Evolutionary conservation across 2,797 vertebrate species (phyloP).

Genomic region (Sebastes cheni): DNA sequence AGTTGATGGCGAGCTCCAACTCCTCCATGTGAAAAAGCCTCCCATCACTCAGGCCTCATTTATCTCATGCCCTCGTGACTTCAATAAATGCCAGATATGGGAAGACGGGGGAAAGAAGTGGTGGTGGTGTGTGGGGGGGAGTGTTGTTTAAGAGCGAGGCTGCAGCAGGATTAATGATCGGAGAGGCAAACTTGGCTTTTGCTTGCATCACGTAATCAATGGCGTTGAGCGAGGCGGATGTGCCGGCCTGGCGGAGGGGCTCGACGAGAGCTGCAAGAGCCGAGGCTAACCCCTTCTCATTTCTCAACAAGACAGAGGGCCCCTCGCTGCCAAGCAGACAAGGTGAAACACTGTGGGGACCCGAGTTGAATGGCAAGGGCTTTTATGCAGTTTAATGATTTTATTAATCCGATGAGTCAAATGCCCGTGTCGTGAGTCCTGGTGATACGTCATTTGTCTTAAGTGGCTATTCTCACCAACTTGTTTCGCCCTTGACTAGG

Average conservation of each 20-base stretch:
- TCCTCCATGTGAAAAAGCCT: slow-evolving; percentile 30
- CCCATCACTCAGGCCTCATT: slow-evolving; percentile 60
- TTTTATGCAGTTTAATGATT: slow-evolving; percentile 77
- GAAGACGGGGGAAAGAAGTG: slow-evolving; percentile 13
- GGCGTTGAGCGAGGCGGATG: slow-evolving; percentile 65
- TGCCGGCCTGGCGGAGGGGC: slow-evolving; percentile 39
- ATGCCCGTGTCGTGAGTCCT: slow-evolving; percentile 33
- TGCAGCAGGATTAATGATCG: slow-evolving; percentile 75
- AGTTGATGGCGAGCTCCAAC: slow-evolving; percentile 17
- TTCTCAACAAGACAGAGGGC: slow-evolving; percentile 79
- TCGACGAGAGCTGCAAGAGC: slow-evolving; percentile 50
- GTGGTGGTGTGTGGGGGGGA: not conserved
- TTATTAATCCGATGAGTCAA: slow-evolving; percentile 77
- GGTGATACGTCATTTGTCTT: slow-evolving; percentile 63
- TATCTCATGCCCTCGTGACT: slow-evolving; percentile 35
- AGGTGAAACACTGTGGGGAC: slow-evolving; percentile 74
- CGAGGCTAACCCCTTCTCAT: slow-evolving; percentile 66
- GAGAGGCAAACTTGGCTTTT: slow-evolving; percentile 68
- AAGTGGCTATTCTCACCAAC: slow-evolving; percentile 47
- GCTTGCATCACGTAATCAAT: slow-evolving; percentile 79
- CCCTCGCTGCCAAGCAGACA: slow-evolving; percentile 72
- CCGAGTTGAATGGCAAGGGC: slow-evolving; percentile 69
- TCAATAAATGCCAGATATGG: slow-evolving; percentile 51
- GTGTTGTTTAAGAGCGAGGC: slow-evolving; percentile 51
- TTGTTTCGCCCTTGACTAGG: slow-evolving; percentile 52